Evolutionary conservation across 2,888 invertebrate species (phyloP), one percentile per base, ranked within the genome.

Genomic region (Oeneis ivallda): DNA sequence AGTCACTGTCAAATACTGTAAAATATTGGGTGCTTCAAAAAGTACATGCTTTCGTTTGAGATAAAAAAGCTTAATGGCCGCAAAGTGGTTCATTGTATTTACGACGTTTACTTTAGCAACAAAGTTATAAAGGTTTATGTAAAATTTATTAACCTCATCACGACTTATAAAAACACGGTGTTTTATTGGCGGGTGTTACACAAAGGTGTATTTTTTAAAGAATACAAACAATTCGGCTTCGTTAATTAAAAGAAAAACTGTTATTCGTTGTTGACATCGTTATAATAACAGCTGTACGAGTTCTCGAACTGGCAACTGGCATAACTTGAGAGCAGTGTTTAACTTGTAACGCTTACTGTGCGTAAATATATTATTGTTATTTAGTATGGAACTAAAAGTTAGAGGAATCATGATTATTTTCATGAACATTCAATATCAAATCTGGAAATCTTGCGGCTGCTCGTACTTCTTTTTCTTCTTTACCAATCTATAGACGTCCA

Each of bases 121-220:
- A 67, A 69, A 63, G 70, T 70, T 62, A 71, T 71, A 68, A 67
- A 65, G 63, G 65, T 69, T 67, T 67, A 64, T 59, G 43, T 56
- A 61, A 67, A 71, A 66, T 63, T 68, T 67, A 69, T 65, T 57
- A 69, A 65, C 65, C 62, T 49, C 53, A 45, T 57, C 65, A 63
- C 63, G 19, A 37, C 62, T 59, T 52, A 61, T 61, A 61, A 61
- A 61, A 41, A 39, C 61, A 61, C 37, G 61, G 41, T 52, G 52
- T 61, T 61, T 61, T 61, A 61, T 61, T 61, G 52, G 19, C 41
- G 19, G 19, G 7, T 11, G 39, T 19, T 17, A 8, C 19, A 50
- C 26, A 56, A 56, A 41, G 13, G 56, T 19, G 10, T 39, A 41
- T 17, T 56, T 53, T 56, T 56, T 9, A 37, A 39, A 11, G 39